phyloP scores from a whole-genome alignment of 2,113 vertebrate species.

The Rutilus rutilus region DNA sequence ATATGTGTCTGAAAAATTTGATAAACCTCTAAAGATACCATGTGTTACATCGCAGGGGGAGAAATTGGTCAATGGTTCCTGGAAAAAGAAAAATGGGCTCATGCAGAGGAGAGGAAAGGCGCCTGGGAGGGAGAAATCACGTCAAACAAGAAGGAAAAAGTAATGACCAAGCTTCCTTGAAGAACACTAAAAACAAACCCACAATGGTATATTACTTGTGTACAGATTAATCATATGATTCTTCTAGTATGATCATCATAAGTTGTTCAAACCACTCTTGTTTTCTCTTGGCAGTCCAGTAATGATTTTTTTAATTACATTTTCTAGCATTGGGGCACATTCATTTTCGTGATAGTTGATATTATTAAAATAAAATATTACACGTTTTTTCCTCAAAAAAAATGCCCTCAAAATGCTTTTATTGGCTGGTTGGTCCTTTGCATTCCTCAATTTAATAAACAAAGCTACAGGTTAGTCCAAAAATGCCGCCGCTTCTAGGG shows the following conservation, averaged over 20 bases:
- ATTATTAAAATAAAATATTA: too few relatives aligned
- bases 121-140: slow-evolving; percentile 74
- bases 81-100: slow-evolving; percentile 76
- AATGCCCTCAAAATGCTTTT: too few relatives aligned
- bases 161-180: not conserved
- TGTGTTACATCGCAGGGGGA: slow-evolving; percentile 58
- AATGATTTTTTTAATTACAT: too few relatives aligned
- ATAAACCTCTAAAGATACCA: not conserved
- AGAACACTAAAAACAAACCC: not conserved
- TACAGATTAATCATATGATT: not conserved
- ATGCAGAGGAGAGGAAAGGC: slow-evolving; percentile 74
- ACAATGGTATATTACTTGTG: not conserved
- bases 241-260: not conserved
- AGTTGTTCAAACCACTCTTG: too few relatives aligned
- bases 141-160: slow-evolving; percentile 70
- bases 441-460: too few relatives aligned
- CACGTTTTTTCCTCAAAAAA: too few relatives aligned
- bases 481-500: too few relatives aligned
- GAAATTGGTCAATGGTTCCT: slow-evolving; percentile 58
- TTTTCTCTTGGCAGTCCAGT: too few relatives aligned
- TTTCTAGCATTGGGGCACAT: too few relatives aligned
- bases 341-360: too few relatives aligned
- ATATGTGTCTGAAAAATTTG: not conserved
- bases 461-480: too few relatives aligned
- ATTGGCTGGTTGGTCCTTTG: too few relatives aligned